phyloP scores from a whole-genome alignment of 2,888 invertebrate genomes.

The Stegana nigrithorax region DNA sequence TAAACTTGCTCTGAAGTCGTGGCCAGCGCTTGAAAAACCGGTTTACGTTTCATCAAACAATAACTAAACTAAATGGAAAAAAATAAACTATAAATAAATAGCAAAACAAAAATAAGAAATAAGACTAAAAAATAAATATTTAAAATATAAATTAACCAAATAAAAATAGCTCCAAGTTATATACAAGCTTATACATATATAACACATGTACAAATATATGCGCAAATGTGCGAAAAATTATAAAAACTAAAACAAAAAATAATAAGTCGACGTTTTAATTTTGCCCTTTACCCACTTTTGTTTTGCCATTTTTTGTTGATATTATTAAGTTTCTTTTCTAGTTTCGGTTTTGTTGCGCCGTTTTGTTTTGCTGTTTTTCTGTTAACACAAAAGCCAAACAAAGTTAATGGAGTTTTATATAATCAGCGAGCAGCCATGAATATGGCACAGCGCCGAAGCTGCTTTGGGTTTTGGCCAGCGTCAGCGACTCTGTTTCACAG shows the following conservation, averaged over 20 bases:
- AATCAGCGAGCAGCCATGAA: neutral
- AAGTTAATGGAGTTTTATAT: neutral
- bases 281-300: constrained; percentile 16
- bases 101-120: neutral
- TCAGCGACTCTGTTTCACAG: no score
- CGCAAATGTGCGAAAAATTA: neutral
- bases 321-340: neutral
- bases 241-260: neutral
- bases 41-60: no score
- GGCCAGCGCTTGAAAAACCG: no score
- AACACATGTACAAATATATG: no score
- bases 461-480: no score
- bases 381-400: neutral
- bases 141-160: no score
- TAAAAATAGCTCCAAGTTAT: no score
- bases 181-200: no score
- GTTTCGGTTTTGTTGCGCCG: neutral
- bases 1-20: no score
- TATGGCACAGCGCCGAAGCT: no score
- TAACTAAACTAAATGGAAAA: neutral
- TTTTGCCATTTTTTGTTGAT: neutral
- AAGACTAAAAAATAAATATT: neutral
- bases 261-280: neutral
- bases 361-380: no score
- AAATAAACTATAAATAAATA: neutral